phyloP scores from a whole-genome alignment of 2,797 vertebrate species.

The Corythornis leucogaster region DNA sequence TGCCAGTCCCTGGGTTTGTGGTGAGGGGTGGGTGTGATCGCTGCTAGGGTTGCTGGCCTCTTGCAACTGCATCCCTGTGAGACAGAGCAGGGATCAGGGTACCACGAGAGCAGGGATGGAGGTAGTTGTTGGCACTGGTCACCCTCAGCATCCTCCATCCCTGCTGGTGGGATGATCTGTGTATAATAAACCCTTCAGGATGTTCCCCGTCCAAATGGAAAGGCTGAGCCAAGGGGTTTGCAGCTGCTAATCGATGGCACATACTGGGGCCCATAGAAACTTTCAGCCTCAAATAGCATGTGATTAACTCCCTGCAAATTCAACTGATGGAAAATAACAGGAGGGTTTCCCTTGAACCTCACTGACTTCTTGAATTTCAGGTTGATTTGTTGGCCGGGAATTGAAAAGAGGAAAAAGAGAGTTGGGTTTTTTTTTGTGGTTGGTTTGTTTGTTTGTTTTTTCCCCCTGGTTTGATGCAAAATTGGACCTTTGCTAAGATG shows the following conservation, averaged over 20 bases:
- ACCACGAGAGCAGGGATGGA: background rate
- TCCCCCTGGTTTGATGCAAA: background rate
- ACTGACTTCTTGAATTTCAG: background rate
- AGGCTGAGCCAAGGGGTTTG: background rate
- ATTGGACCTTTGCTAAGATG: background rate
- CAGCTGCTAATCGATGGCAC: fast-evolving
- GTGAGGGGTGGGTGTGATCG: background rate
- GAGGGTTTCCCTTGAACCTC: background rate
- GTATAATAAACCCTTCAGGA: background rate
- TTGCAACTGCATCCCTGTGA: fast-evolving
- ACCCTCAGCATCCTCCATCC: background rate
- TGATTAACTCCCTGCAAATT: background rate
- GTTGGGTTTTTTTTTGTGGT: too few species aligned
- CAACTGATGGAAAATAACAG: background rate
- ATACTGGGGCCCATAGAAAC: background rate
- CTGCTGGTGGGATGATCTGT: background rate
- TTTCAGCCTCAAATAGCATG: background rate
- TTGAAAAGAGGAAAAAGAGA: background rate
- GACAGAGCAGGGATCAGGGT: background rate
- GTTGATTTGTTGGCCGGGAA: background rate
- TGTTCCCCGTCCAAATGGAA: background rate
- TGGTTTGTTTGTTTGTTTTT: too few species aligned
- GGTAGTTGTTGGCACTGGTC: background rate
- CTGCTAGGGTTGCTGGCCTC: fast-evolving
- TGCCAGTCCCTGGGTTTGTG: background rate